Evolutionary conservation across 1,140 invertebrate species (phyloP), one percentile per base, ranked within the genome.

Genomic region (Lucilia sericata): DNA sequence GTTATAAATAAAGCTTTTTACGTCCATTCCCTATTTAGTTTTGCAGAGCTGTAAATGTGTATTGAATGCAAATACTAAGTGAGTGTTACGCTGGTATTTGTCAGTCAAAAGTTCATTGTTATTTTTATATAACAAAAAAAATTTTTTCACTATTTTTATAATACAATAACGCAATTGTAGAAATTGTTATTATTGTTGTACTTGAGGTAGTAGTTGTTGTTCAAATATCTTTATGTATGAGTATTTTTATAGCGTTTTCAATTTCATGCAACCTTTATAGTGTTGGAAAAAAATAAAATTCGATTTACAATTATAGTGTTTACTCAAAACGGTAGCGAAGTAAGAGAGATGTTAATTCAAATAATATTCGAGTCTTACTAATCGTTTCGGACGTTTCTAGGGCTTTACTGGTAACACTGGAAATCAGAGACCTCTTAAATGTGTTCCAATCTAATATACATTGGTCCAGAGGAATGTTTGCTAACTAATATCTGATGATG

Each of bases 71-170:
- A 21, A 70, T 70, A 21, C 5, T 3, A 8, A 21, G 8, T 30
- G 25, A 30, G 25, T 30, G 25, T 10, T 21, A 21, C n/a, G 65
- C 8, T 70, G 65, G 65, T 19, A 70, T 70, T 19, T 21, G 65
- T 70, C 65, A 70, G 65, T 70, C 65, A 70, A 70, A 70, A 70
- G 65, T 70, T 70, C 65, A 70, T 70, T 70, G 65, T 70, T 70
- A 70, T 25, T 70, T 70, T 70, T 70, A 70, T 70, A 21, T 70
- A 70, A 70, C 65, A 60, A n/a, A 60, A 30, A 60, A 60, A 17
- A 5, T 42, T 42, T 42, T 42, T 42, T 60, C 25, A 30, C 25
- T 30, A 30, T n/a, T 70, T 70, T 4, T 19, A 70, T n/a, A 70
- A 21, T 21, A 70, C 42, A 70, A 70, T 21, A 70, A 70, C 65